Evolutionary conservation across 2,113 vertebrate species (phyloP), one percentile per base, ranked within the genome.

Genomic region (Dromaius novaehollandiae): DNA sequence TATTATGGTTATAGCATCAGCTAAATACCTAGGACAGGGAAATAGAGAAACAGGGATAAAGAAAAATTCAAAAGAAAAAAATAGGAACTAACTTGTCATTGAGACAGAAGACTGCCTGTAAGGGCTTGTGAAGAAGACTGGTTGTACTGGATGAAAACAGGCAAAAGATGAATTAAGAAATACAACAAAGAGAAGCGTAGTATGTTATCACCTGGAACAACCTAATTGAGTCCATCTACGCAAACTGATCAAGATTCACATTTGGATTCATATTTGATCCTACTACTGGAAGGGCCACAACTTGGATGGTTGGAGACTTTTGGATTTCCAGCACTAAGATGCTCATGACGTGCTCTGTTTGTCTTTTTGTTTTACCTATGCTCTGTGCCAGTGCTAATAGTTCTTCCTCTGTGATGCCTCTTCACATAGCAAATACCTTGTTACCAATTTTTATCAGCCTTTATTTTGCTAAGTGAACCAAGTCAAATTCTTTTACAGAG

Each of bases 61-160:
- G 93, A 93, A 96, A 96, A 95, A 19, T 70, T 17, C 16, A 32
- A 68, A 21, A 34, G 28, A 66, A 42, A 66, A 42, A 48, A n/a
- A 85, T 34, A 55, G 3, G 28, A 44, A n/a, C 13, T 6, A 65
- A 64, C 16, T 86, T 48, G 18, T 69, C 46, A 68, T 4, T 82
- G 38, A 86, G 22, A 24, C 18, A 61, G 36, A 82, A 60, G 28
- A 46, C 17, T 19, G 12, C 25, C 11, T 64, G 15, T 21, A 8
- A 42, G 38, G 68, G 3, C 30, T 81, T 69, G 19, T 0, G 2
- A 38, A 15, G 25, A 38, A 58, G 14, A 38, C 26, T 66, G 10
- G 6, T 22, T 34, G 25, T 36, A 28, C 36, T 56, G 55, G 28
- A 30, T 56, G 55, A 56, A 30, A 56, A 56, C 15, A 56, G 24